Percentiles rank a stretch among this genome's conserved stretches.
Conservation (phyloP, 2,797 vertebrate species). For the Brachyalestes nurse region DNA sequence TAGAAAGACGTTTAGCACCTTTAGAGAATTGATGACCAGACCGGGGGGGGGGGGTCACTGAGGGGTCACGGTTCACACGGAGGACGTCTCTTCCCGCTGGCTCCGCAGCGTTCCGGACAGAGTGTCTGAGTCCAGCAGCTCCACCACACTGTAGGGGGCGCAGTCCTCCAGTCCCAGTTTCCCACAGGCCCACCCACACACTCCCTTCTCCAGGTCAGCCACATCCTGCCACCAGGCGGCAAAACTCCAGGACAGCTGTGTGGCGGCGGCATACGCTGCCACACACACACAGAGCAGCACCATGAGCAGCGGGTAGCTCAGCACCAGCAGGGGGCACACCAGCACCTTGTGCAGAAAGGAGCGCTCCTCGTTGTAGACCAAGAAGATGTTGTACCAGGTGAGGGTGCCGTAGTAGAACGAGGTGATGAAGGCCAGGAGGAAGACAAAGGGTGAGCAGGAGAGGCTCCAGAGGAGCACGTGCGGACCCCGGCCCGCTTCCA, state of each 20-base stretch:
- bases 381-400: constrained; percentile 89
- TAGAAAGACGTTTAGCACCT: constrained; percentile 2
- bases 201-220: constrained; percentile 87
- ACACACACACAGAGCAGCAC: constrained; percentile 80
- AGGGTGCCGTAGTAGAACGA: constrained; percentile 89
- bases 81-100: constrained; percentile 79
- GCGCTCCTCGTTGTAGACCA: constrained; percentile 88
- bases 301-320: constrained; percentile 86
- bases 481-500: constrained; percentile 79
- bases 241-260: constrained; percentile 85
- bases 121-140: constrained; percentile 85
- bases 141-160: constrained; percentile 85
- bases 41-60: too few species aligned
- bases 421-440: constrained; percentile 82
- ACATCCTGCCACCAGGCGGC: constrained; percentile 84
- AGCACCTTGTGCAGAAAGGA: constrained; percentile 88
- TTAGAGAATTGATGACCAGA: too few species aligned
- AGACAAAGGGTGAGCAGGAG: constrained; percentile 81
- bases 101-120: constrained; percentile 82
- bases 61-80: constrained; percentile 68
- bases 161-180: constrained; percentile 86
- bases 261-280: constrained; percentile 79
- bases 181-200: constrained; percentile 87
- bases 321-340: constrained; percentile 83
- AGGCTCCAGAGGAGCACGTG: constrained; percentile 85